A percentile compares a stretch with the other conserved stretches of the same genome.
Evolutionary conservation across 2,888 invertebrate genomes (phyloP).

Genomic region (Drosophila differens): DNA sequence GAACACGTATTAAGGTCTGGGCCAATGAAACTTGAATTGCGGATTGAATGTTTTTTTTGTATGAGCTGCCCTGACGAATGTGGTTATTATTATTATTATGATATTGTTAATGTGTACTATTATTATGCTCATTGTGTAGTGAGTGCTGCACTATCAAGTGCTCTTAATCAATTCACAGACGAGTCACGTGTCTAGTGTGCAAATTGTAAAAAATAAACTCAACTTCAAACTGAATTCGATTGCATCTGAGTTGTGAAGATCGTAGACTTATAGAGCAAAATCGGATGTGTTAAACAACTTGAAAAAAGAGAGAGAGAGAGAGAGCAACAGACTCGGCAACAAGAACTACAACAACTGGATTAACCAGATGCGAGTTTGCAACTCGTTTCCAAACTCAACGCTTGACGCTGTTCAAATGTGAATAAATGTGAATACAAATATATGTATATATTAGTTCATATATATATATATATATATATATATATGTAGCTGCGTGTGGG

Average conservation of each 20-base stretch:
- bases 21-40: conserved; percentile 69
- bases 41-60: conserved; percentile 20
- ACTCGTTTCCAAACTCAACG: conserved; percentile 44
- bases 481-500: conserved; percentile 35
- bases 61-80: conserved; percentile 20
- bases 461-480: not conserved
- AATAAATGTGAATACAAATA: not conserved
- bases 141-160: conserved; percentile 4
- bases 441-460: not conserved
- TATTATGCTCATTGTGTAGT: conserved; percentile 18
- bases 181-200: conserved; percentile 32
- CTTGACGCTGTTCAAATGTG: not conserved
- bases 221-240: conserved; percentile 15
- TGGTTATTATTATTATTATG: conserved; percentile 26
- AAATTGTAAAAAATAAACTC: not conserved
- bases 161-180: conserved; percentile 2
- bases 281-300: not conserved
- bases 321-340: not conserved
- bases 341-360: conserved; percentile 56
- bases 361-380: conserved; percentile 57
- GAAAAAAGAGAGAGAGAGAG: not conserved
- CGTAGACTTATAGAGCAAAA: conserved; percentile 1
- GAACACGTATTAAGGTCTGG: conserved; percentile 81
- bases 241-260: conserved; percentile 9
- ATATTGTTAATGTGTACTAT: conserved; percentile 14